phyloP scores from a whole-genome alignment of 2,888 invertebrate species.

The Leptinotarsa peninsularis region DNA sequence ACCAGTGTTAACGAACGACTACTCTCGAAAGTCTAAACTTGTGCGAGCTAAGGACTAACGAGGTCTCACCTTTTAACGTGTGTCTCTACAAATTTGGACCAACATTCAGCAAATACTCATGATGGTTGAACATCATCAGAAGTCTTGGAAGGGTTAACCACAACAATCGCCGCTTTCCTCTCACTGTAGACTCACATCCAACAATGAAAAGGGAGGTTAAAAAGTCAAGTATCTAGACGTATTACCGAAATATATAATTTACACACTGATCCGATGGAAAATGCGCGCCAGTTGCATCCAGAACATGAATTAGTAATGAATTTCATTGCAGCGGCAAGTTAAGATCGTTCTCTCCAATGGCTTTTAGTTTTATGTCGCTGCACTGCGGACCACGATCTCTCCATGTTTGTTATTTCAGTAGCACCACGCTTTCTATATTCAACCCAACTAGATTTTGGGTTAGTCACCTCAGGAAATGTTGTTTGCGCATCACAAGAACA shows the following conservation, averaged over 20 bases:
- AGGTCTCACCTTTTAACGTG: no score
- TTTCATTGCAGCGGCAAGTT: slow-evolving; percentile 47
- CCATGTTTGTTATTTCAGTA: not conserved
- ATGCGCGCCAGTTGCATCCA: slow-evolving; percentile 34
- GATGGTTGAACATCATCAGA: no score
- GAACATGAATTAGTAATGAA: slow-evolving; percentile 50
- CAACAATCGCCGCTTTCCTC: no score
- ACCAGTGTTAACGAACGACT: no score
- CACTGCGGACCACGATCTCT: slow-evolving; percentile 45
- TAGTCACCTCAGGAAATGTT: not conserved
- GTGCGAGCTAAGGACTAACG: no score
- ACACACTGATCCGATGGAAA: slow-evolving; percentile 22
- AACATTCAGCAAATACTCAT: no score
- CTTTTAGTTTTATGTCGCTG: slow-evolving; percentile 50
- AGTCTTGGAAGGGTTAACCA: no score
- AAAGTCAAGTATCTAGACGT: slow-evolving; percentile 32
- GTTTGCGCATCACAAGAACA: no score
- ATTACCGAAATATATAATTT: slow-evolving; percentile 35
- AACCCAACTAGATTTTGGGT: not conserved
- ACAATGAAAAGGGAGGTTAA: not conserved
- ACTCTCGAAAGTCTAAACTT: no score
- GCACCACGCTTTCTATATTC: not conserved
- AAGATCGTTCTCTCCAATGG: slow-evolving; percentile 41
- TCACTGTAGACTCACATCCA: not conserved
- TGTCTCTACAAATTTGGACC: no score